phyloP scores from a whole-genome alignment of 2,888 invertebrate species.

The Leptopterna dolabrata region DNA sequence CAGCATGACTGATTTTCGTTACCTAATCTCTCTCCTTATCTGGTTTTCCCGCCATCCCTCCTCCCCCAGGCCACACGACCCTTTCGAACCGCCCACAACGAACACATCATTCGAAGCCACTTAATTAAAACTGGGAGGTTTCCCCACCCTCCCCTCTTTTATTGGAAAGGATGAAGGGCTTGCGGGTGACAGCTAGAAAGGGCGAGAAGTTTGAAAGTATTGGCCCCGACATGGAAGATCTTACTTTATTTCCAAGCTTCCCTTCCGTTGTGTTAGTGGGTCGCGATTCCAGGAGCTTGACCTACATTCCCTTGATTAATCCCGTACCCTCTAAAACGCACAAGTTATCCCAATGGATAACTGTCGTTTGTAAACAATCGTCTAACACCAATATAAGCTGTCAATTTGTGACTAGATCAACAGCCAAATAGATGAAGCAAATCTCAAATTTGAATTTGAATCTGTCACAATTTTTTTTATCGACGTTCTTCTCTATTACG shows the following conservation, averaged over 20 bases:
- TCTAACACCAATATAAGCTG: no score
- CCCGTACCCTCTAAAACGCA: neutral
- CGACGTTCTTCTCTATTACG: neutral
- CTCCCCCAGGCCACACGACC: neutral
- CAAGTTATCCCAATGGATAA: no score
- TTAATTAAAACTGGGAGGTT: neutral
- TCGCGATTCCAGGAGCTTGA: neutral
- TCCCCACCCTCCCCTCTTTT: neutral
- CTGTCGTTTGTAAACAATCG: no score
- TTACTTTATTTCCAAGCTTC: neutral
- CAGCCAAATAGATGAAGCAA: no score
- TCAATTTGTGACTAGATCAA: neutral
- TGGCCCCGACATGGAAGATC: neutral
- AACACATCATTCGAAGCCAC: neutral
- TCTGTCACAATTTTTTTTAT: neutral
- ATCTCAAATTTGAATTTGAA: neutral
- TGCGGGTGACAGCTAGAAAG: neutral
- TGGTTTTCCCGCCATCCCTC: neutral
- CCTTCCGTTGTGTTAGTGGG: neutral
- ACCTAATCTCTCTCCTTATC: constrained; percentile 2
- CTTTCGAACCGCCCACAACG: neutral
- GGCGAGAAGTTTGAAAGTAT: neutral
- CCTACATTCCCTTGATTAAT: neutral
- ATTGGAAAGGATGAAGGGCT: neutral
- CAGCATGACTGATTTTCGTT: neutral